phyloP scores from a whole-genome alignment of 2,888 invertebrate species.

The Drosophila nr. perissopoda region DNA sequence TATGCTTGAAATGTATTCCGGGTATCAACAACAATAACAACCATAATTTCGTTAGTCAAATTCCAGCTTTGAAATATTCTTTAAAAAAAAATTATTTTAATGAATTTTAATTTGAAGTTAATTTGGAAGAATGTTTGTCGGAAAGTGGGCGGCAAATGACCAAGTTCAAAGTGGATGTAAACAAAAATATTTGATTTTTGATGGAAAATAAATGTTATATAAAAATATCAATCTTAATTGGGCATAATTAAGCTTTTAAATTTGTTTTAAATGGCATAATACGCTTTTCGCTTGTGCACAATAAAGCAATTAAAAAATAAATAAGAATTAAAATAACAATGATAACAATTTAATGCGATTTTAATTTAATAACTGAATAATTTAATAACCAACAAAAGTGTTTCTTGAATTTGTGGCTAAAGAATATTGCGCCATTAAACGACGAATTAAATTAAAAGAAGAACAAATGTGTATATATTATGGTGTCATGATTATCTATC shows the following conservation, averaged over 20 bases:
- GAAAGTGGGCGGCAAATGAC: background rate
- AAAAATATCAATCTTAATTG: background rate
- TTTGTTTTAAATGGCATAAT: background rate
- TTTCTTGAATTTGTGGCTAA: background rate
- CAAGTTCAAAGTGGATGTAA: background rate
- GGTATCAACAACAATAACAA: slow-evolving; percentile 2
- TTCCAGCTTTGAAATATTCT: slow-evolving; percentile 26
- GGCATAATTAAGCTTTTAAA: background rate
- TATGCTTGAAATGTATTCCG: background rate
- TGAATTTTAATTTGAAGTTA: slow-evolving; percentile 3
- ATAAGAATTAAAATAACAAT: background rate
- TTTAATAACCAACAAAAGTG: background rate
- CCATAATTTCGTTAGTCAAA: slow-evolving; percentile 5
- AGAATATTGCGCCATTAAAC: background rate
- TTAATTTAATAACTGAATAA: background rate
- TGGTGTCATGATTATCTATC: slow-evolving; percentile 68
- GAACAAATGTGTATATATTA: slow-evolving; percentile 1
- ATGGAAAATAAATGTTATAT: background rate
- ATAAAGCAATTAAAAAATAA: background rate
- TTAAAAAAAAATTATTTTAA: background rate
- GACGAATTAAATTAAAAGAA: background rate
- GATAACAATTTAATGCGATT: background rate
- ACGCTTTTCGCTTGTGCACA: background rate
- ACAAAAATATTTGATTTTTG: background rate
- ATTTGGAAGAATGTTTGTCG: background rate